Evolutionary conservation across 2,113 vertebrate species (phyloP).

Genomic region (Trematocara stigmaticum): DNA sequence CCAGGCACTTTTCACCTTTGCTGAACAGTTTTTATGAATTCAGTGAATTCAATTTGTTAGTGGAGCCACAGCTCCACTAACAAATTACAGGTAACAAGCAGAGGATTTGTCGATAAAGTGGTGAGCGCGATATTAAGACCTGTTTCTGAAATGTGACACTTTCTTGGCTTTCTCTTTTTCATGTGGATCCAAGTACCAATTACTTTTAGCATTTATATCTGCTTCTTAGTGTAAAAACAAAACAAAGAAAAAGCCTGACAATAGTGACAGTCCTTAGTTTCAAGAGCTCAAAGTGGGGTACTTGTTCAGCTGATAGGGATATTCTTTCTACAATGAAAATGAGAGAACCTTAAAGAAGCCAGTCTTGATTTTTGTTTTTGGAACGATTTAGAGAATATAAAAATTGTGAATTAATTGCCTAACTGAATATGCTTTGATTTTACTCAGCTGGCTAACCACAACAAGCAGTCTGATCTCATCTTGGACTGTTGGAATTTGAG

Average conservation of each 20-base stretch:
- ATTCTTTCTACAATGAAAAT: neutral
- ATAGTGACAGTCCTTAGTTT: neutral
- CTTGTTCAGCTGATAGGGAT: neutral
- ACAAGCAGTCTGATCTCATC: neutral
- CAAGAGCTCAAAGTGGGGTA: neutral
- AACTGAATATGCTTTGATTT: neutral
- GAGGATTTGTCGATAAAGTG: neutral
- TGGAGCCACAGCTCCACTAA: neutral
- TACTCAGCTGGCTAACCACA: neutral
- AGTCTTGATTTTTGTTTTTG: neutral
- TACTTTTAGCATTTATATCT: neutral
- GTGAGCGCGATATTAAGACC: neutral
- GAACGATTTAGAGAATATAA: neutral
- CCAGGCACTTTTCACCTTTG: slow-evolving; percentile 37
- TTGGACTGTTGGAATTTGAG: neutral
- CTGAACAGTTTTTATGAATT: neutral
- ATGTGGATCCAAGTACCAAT: neutral
- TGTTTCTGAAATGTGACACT: neutral
- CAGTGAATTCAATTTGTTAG: neutral
- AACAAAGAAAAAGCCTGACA: neutral
- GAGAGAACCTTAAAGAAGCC: neutral
- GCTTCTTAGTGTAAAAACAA: neutral
- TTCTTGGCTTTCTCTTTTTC: neutral
- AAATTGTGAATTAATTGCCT: neutral
- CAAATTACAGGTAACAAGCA: neutral